phyloP scores from a whole-genome alignment of 1,140 invertebrate species.

The Meloidogyne hapla region DNA sequence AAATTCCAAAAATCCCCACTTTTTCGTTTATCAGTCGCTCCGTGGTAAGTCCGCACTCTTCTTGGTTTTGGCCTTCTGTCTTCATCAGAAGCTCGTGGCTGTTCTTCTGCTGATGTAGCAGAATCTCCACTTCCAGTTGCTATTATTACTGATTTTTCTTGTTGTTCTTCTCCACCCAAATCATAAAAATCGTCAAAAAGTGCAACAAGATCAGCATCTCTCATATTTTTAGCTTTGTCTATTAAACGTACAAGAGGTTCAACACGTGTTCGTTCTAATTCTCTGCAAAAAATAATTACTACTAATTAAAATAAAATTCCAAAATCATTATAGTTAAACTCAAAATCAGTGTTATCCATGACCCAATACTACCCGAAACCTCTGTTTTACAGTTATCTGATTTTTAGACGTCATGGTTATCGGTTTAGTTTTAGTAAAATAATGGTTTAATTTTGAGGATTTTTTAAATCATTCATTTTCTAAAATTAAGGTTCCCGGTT shows the following conservation, averaged over 20 bases:
- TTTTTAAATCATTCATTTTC: too few relatives aligned
- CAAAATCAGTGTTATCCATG: too few relatives aligned
- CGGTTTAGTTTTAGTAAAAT: too few relatives aligned
- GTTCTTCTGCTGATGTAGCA: neutral
- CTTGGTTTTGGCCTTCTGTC: conserved; percentile 33
- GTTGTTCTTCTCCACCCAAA: conserved; percentile 21
- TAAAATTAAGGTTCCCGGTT: too few relatives aligned
- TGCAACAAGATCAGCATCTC: conserved; percentile 36
- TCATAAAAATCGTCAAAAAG: conserved; percentile 49
- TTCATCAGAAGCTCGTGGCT: neutral
- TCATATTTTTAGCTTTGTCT: conserved; percentile 35
- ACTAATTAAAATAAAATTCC: conserved; percentile 25
- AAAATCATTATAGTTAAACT: too few relatives aligned
- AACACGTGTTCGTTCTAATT: conserved; percentile 29
- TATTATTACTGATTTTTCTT: conserved; percentile 5
- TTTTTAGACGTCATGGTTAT: too few relatives aligned
- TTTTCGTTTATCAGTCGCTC: conserved; percentile 27
- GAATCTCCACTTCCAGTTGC: conserved; percentile 10
- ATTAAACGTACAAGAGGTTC: conserved; percentile 32
- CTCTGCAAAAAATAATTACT: conserved; percentile 26
- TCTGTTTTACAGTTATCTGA: too few relatives aligned
- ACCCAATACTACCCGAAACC: too few relatives aligned
- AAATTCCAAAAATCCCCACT: neutral
- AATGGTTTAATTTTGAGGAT: too few relatives aligned
- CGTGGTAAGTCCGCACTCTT: conserved; percentile 41